Evolutionary conservation across 2,888 invertebrate genomes (phyloP).

Genomic region (Leptura quadrifasciata): DNA sequence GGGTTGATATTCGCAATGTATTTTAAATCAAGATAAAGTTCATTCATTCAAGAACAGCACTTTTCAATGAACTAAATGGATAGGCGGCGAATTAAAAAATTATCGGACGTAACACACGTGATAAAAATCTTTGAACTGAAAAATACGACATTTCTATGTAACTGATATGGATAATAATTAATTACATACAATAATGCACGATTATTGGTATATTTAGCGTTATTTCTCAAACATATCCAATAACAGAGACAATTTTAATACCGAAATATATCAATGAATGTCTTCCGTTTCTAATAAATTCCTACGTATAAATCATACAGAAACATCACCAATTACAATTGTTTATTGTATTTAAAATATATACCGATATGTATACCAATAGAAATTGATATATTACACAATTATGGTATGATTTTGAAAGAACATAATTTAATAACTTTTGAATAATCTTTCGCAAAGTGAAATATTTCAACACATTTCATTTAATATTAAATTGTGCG

Average conservation of each 20-base stretch:
- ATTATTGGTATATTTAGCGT: not conserved
- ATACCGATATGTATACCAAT: no score
- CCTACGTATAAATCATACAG: not conserved
- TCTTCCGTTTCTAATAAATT: not conserved
- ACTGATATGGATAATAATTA: not conserved
- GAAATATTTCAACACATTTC: no score
- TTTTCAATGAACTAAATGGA: conserved; percentile 53
- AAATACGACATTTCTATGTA: not conserved
- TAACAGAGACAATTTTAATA: not conserved
- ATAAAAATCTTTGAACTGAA: not conserved
- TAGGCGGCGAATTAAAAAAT: conserved; percentile 52
- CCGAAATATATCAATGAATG: not conserved
- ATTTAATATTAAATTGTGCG: no score
- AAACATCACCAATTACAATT: not conserved
- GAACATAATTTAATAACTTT: no score
- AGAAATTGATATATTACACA: no score
- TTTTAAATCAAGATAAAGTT: conserved; percentile 54
- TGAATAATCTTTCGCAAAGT: no score
- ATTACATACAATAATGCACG: not conserved
- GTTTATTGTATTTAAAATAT: no score
- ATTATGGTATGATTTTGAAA: no score
- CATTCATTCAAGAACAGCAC: conserved; percentile 51
- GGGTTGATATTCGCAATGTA: conserved; percentile 50
- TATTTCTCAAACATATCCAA: not conserved
- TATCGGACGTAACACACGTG: conserved; percentile 30